Evolutionary conservation across 2,888 invertebrate species (phyloP).

Genomic region (Tenthredo mesomela): DNA sequence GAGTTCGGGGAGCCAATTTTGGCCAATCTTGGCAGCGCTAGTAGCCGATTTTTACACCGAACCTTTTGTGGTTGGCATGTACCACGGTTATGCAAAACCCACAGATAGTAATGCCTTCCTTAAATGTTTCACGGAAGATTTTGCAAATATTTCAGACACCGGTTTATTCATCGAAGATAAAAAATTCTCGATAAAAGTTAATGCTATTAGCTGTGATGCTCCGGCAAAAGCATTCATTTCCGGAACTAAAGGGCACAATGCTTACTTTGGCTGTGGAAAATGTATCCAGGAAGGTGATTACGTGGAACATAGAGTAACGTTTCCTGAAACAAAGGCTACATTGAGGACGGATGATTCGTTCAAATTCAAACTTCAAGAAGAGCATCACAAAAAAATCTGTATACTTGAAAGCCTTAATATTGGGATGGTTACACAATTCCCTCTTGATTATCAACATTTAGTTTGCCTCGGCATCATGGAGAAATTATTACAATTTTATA

Average conservation of each 20-base stretch:
- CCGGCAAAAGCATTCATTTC: constrained; percentile 14
- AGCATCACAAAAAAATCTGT: constrained; percentile 41
- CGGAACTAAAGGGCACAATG: constrained; percentile 12
- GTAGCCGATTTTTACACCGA: neutral
- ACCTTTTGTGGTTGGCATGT: constrained; percentile 18
- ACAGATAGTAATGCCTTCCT: neutral
- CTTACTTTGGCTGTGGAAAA: neutral
- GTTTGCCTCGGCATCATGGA: constrained; percentile 16
- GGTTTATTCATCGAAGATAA: constrained; percentile 1
- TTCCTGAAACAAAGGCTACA: constrained; percentile 22
- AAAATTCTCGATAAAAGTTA: neutral
- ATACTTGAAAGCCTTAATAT: constrained; percentile 27
- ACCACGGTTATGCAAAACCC: constrained; percentile 16
- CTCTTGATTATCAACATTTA: constrained; percentile 12
- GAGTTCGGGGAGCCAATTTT: constrained; percentile 22
- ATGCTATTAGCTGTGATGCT: constrained; percentile 2
- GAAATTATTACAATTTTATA: constrained; percentile 22
- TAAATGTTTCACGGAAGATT: neutral
- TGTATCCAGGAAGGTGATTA: neutral
- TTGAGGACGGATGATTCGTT: constrained; percentile 42
- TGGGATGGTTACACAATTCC: constrained; percentile 9
- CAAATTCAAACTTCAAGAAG: constrained; percentile 42
- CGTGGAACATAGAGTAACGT: constrained; percentile 30
- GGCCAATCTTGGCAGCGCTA: constrained; percentile 15
- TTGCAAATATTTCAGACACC: neutral